Evolutionary conservation across 2,888 invertebrate genomes (phyloP), one percentile per base, ranked within the genome.

Genomic region (Clusia tigrina): DNA sequence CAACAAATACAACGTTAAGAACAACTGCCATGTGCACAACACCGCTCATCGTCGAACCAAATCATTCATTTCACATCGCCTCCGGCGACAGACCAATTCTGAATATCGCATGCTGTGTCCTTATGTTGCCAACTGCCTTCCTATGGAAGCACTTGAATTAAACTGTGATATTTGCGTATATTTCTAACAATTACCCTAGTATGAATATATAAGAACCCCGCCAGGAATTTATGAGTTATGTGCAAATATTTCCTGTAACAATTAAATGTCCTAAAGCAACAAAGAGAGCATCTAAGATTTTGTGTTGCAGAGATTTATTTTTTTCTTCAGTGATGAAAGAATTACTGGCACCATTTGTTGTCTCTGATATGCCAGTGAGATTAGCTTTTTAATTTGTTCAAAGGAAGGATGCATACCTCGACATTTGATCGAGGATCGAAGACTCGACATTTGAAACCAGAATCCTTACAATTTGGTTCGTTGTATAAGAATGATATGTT

Each of bases 141-240:
- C 54, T 32, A 25, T n/a, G 24, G 18, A 37, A 38, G 59, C 54
- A 37, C 53, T 60, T 58, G 65, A 60, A 67, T 67, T 65, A 65
- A 67, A 65, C 62, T 63, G 67, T 65, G 65, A 65, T 67, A 65
- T 64, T 63, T 58, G 63, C 60, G 75, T 74, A 78, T 76, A 78
- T 77, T 68, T 69, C 66, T 67, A 69, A 62, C 48, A 18, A 37
- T 17, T 17, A 54, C 63, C 74, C 76, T 74, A 74, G 73, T n/a
- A n/a, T n/a, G n/a, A 37, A 46, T 46, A 46, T 46, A 17, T 46
- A 15, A 46, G 26, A n/a, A 53, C 22, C 52, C 15, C 52, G 15
- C 23, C 12, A 23, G n/a, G 22, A 53, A 17, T 42, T 53, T 55
- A 60, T 64, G 63, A 66, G 38, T 66, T 63, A 66, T 61, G 63